These are phyloP conservation scores for Condylura cristata DNA, from an alignment of 2,113 vertebrate genomes.

Conservation along the genomic window DNA sequence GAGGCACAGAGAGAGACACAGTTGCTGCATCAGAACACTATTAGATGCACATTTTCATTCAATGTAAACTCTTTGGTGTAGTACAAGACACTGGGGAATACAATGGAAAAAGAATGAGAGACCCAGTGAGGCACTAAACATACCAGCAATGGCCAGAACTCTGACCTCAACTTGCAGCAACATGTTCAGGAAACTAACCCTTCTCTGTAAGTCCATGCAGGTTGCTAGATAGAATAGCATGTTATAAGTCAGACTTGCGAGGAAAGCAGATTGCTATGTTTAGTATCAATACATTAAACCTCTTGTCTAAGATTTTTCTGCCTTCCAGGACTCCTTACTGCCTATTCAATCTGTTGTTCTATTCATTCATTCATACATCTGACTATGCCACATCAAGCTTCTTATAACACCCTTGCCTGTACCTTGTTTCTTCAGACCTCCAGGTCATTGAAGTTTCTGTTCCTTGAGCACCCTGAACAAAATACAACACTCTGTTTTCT, in stretches of 20 bases:
- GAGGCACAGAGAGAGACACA: no score
- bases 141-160: not conserved
- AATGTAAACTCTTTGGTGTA: not conserved
- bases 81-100: not conserved
- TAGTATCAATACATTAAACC: not conserved
- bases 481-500: not conserved
- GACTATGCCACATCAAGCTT: not conserved
- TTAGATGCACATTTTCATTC: not conserved
- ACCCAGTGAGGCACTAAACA: not conserved
- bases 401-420: no score
- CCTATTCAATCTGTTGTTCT: not conserved
- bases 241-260: not conserved
- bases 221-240: no score
- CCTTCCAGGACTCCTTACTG: not conserved
- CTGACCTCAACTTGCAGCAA: not conserved
- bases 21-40: no score
- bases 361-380: no score
- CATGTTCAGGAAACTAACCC: not conserved
- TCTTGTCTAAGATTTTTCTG: not conserved
- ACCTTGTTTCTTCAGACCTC: not conserved
- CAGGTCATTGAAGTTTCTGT: not conserved
- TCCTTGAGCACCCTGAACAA: not conserved
- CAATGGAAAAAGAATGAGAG: not conserved
- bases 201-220: not conserved
- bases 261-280: not conserved